Percentiles rank a stretch among this genome's conserved stretches.
These are phyloP conservation scores for Gallinago jamesoni DNA, from an alignment of 2,113 vertebrate genomes.

Conservation along the genomic window DNA sequence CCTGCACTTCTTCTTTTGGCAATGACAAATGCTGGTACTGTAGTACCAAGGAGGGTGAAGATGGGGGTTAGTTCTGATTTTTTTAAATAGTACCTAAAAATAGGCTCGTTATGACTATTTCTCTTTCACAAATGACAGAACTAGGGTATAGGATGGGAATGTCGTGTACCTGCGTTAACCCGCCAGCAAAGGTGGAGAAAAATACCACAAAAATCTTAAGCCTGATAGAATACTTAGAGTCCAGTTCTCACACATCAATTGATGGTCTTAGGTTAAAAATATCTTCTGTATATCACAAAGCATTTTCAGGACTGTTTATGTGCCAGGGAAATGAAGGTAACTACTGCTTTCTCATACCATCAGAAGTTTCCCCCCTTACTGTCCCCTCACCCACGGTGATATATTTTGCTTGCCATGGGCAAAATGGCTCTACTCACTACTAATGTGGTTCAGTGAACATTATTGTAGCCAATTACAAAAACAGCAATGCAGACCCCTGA, in stretches of 20 bases:
- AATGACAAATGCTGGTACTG: neutral
- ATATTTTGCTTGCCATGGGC: neutral
- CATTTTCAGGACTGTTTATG: neutral
- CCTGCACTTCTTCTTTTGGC: neutral
- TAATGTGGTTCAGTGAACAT: neutral
- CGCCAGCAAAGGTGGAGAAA: neutral
- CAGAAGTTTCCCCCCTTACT: neutral
- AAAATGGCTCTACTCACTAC: neutral
- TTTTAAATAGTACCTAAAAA: neutral
- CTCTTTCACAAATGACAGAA: neutral
- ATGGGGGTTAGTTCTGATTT: neutral
- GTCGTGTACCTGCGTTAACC: neutral
- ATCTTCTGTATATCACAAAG: neutral
- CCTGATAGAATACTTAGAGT: neutral
- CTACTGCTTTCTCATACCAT: neutral
- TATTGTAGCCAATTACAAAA: neutral
- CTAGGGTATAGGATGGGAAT: neutral
- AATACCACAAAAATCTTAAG: neutral
- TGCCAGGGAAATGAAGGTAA: neutral
- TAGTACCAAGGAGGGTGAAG: neutral
- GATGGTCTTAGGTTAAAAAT: neutral
- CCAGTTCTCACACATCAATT: neutral
- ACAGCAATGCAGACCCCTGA: neutral
- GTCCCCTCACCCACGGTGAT: neutral
- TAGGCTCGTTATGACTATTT: neutral